Conservation (phyloP, 2,797 vertebrate species). For the Oreonectes daqikongensis region DNA sequence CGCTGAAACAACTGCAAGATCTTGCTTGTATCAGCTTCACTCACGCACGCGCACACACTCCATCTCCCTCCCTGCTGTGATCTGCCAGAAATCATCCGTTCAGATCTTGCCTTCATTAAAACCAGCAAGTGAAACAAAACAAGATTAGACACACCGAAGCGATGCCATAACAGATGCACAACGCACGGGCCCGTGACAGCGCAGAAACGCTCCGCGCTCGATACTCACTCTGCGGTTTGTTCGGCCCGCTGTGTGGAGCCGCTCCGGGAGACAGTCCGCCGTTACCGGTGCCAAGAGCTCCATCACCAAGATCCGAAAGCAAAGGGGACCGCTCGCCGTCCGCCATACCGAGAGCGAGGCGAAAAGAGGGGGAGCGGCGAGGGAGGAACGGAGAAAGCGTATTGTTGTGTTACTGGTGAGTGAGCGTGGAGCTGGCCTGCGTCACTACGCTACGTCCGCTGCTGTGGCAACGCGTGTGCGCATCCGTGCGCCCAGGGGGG, state of each 20-base stretch:
- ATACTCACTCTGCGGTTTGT: conserved; percentile 86
- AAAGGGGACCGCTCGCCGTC: conserved; percentile 92
- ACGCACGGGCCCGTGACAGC: conserved; percentile 36
- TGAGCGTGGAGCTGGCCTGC: conserved; percentile 65
- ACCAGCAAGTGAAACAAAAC: neutral
- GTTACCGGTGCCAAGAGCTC: conserved; percentile 78
- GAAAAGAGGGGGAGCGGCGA: conserved; percentile 55
- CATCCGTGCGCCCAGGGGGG: conserved; percentile 57
- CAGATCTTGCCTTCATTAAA: neutral
- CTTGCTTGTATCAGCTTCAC: neutral
- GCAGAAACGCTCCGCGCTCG: conserved; percentile 27
- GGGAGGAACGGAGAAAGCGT: conserved; percentile 58
- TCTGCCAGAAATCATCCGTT: neutral
- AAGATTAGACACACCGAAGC: neutral
- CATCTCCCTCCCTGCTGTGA: neutral
- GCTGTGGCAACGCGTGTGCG: conserved; percentile 67
- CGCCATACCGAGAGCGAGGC: conserved; percentile 81
- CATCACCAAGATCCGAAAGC: conserved; percentile 85
- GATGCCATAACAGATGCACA: neutral
- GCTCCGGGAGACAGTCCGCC: conserved; percentile 78
- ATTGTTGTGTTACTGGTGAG: conserved; percentile 68
- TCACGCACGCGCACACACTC: neutral
- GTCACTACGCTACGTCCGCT: conserved; percentile 75
- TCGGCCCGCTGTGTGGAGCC: conserved; percentile 76
- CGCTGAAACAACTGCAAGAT: neutral